Evolutionary conservation across 2,888 invertebrate genomes (phyloP).

Genomic region (Drosophila neoperkinsi): DNA sequence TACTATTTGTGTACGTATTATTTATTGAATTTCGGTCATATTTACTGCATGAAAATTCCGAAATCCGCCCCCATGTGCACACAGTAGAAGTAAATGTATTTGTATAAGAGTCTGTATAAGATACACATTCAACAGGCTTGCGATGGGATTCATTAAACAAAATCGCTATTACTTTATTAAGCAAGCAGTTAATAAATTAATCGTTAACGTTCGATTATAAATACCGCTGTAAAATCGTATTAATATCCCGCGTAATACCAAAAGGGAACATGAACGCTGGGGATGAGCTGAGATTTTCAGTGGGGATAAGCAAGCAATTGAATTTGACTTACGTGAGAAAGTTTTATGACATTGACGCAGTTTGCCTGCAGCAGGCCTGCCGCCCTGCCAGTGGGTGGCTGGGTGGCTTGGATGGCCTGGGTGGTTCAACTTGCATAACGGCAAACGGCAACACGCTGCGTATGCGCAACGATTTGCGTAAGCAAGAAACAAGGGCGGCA

Average conservation of each 20-base stretch:
- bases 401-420: constrained; percentile 12
- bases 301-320: constrained; percentile 30
- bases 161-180: constrained; percentile 59
- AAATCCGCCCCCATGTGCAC: background rate
- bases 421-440: constrained; percentile 42
- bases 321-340: constrained; percentile 78
- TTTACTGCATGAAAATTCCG: constrained; percentile 11
- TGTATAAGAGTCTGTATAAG: background rate
- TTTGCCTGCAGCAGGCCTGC: constrained; percentile 19
- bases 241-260: constrained; percentile 23
- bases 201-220: constrained; percentile 39
- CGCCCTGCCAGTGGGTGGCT: constrained; percentile 13
- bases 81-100: background rate
- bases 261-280: constrained; percentile 1
- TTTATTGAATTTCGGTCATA: constrained; percentile 16
- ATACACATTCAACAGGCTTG: constrained; percentile 15
- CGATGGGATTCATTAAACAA: constrained; percentile 19
- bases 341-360: constrained; percentile 73
- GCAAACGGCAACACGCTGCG: constrained; percentile 48
- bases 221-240: constrained; percentile 40
- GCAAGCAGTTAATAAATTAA: constrained; percentile 44
- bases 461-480: constrained; percentile 65
- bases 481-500: constrained; percentile 51
- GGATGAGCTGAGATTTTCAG: constrained; percentile 31
- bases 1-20: constrained; percentile 18